phyloP scores from a whole-genome alignment of 2,797 vertebrate genomes.

The Linurgus olivaceus region DNA sequence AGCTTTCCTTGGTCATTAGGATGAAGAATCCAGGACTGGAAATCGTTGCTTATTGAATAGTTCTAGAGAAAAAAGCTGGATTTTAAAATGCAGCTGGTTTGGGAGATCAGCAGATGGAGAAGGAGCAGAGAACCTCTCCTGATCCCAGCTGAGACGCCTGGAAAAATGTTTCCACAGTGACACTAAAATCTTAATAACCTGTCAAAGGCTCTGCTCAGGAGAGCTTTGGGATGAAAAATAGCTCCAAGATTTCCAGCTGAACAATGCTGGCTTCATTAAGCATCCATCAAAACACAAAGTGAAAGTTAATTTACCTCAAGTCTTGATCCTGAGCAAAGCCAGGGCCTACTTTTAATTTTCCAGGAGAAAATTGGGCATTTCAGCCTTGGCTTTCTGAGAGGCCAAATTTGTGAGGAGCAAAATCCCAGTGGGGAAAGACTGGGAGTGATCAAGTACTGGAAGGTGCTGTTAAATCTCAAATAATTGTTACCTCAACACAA shows the following conservation, averaged over 20 bases:
- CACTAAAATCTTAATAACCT: constrained; percentile 71
- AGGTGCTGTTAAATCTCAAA: background rate
- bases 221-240: constrained; percentile 56
- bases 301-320: constrained; percentile 56
- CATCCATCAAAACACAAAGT: constrained; percentile 59
- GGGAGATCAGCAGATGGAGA: background rate
- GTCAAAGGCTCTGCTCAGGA: constrained; percentile 23
- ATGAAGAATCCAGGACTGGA: background rate
- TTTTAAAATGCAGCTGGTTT: background rate
- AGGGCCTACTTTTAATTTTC: constrained; percentile 7
- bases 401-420: background rate
- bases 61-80: background rate
- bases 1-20: background rate
- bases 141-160: background rate
- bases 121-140: background rate
- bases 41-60: background rate
- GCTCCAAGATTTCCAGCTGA: constrained; percentile 54
- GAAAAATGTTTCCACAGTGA: constrained; percentile 65
- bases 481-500: background rate
- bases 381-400: background rate
- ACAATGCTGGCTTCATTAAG: constrained; percentile 12
- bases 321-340: background rate
- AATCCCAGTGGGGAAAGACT: background rate
- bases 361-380: background rate
- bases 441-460: background rate